Evolutionary conservation across 2,113 vertebrate species (phyloP).

Genomic region (Syngnathus floridae): DNA sequence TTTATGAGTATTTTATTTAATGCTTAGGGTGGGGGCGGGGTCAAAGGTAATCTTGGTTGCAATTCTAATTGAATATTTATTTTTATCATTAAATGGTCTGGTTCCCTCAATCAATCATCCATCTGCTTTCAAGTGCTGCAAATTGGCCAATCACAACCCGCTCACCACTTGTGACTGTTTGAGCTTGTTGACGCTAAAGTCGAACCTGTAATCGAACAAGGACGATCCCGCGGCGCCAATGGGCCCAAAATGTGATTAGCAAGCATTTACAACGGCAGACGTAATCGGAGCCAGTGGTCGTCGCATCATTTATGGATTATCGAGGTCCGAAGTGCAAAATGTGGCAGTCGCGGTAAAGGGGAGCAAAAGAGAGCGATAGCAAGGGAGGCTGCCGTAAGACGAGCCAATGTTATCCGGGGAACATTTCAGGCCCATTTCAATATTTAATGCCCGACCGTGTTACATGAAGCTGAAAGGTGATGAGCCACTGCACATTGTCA

Average conservation of each 20-base stretch:
- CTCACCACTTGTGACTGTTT: slow-evolving; percentile 20
- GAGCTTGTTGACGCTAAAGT: slow-evolving; percentile 27
- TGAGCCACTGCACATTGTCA: slow-evolving; percentile 7
- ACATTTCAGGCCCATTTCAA: slow-evolving; percentile 11
- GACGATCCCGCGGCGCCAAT: slow-evolving; percentile 13
- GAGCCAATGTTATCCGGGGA: background rate
- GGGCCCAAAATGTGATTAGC: slow-evolving; percentile 8
- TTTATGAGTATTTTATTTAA: no score
- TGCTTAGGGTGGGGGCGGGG: background rate
- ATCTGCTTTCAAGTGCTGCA: slow-evolving; percentile 28
- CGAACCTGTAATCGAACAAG: slow-evolving; percentile 12
- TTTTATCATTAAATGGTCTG: slow-evolving; percentile 35
- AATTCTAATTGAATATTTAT: slow-evolving; percentile 39
- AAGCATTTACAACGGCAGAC: slow-evolving; percentile 19
- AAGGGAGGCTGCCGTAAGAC: background rate
- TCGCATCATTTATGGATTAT: no score
- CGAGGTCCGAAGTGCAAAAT: no score
- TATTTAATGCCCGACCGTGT: slow-evolving; percentile 35
- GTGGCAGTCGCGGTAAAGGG: no score
- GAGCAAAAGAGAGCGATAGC: background rate
- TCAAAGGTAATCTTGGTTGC: slow-evolving; percentile 38
- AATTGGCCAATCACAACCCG: slow-evolving; percentile 48
- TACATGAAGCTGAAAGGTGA: slow-evolving; percentile 28
- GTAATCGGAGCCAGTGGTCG: no score
- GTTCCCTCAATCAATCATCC: slow-evolving; percentile 23